Evolutionary conservation across 2,888 invertebrate genomes (phyloP), one percentile per base, ranked within the genome.

Genomic region (Conops quadrifasciatus): DNA sequence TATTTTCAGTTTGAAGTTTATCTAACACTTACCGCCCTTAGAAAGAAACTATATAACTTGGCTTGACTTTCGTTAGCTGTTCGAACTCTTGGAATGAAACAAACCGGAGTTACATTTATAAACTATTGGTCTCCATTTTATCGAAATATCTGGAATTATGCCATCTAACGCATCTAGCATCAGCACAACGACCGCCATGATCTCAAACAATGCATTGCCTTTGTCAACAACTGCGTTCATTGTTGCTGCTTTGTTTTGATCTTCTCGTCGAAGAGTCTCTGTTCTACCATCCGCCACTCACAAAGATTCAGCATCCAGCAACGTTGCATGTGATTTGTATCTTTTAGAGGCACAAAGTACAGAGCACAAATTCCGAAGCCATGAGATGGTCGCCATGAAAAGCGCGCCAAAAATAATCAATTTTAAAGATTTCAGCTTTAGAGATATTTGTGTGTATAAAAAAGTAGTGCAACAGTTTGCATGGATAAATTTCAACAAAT

Each of bases 131-230:
- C 28, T 9, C 59, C 59, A 58, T 58, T 21, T 16, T 24, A 67
- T 19, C 28, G 36, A 56, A 65, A 58, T 63, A 63, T 71, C 43
- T 62, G 65, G n/a, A 64, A 56, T 71, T 56, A 53, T 36, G 59
- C 51, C 45, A 64, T 64, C 9, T 75, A 62, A 47, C 36, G 19
- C 30, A 51, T 45, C 24, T 59, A 30, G 56, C 11, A 15, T 45
- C 15, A 24, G 36, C 36, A 36, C 9, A 7, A 9, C 36, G 5
- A 36, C 36, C 36, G 36, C 59, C 28, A 7, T 67, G 24, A 36
- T 53, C n/a, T n/a, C 45, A 43, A 70, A 73, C 73, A 71, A 71
- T 66, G 71, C 63, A 49, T 16, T 62, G 59, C 71, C 72, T 75
- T 77, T 71, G 56, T 58, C 28, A 68, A 53, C 36, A 49, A 11